Evolutionary conservation across 2,797 vertebrate species (phyloP), one percentile per base, ranked within the genome.

Genomic region (Crenichthys baileyi): DNA sequence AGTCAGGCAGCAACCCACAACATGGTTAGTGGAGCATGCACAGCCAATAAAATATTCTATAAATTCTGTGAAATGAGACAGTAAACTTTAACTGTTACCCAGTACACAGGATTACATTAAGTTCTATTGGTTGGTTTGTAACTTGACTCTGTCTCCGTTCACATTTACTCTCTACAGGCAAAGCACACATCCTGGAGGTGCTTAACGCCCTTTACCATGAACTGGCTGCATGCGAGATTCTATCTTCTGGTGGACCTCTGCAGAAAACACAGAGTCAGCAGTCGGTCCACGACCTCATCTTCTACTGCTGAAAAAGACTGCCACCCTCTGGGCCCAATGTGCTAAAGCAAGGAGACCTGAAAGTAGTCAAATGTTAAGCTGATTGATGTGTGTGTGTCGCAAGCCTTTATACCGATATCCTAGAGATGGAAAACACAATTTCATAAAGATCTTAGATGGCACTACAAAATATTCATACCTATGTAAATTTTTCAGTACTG

Each of bases 141-240:
- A 31, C 7, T 18, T 29, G 12, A 12, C 15, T 36, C 29, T 7
- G 15, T 36, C 60, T 63, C 61, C 3, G 39, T 16, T 82, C 72
- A 79, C 86, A 83, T 90, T 77, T 90, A 56, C 82, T 84, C 72
- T 75, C 31, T 80, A 56, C 89, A 94, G 97, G 95, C 61, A 97
- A 96, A 75, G 93, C 94, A 50, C 96, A 96, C 88, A 95, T 98
- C 12, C 90, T 94, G 48, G 96, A 97, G 87, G 94, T 96, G 82
- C 95, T 98, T 83, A 96, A 97, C 15, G 96, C 95, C n/a, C 95
- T 98, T 9, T 94, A 95, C 90, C 96, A 95, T 2, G 96, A 97
- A 90, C 92, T 98, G 93, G 81, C 96, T 53, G 94, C 95, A 73
- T 98, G 97, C 60, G 96, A 97, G 75, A 95, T 98, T 78, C 65